Percentiles rank a stretch among this genome's conserved stretches.
Evolutionary conservation across 35 echinoderm and acorn worm species (phyloP).

Genomic region (Lytechinus pictus): DNA sequence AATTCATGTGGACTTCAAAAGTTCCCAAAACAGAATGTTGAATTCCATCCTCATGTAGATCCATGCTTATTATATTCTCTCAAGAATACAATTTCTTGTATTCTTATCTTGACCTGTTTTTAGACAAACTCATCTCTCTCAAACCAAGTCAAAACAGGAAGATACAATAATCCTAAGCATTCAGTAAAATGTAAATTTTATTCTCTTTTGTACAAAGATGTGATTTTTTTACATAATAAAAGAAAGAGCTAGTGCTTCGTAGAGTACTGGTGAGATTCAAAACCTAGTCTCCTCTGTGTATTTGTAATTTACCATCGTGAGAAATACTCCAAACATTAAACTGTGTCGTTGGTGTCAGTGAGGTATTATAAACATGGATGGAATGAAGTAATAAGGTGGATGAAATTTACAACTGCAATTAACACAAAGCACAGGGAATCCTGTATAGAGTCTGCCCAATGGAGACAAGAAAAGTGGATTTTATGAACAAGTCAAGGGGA

Average conservation of each 20-base stretch:
- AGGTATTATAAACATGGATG: too few relatives aligned
- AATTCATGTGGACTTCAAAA: neutral
- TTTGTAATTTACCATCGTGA: neutral
- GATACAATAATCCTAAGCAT: neutral
- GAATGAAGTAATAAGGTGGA: too few relatives aligned
- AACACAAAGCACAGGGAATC: too few relatives aligned
- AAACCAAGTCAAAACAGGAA: neutral
- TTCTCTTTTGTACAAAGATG: neutral
- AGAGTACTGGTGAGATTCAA: neutral
- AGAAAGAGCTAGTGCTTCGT: neutral
- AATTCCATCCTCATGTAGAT: too few relatives aligned
- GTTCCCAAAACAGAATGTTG: neutral
- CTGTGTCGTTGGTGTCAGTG: too few relatives aligned
- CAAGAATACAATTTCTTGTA: neutral
- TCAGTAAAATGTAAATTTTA: conserved; percentile 17
- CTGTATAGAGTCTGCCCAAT: too few relatives aligned
- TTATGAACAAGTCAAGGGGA: too few relatives aligned
- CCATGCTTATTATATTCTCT: neutral
- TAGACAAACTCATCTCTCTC: neutral
- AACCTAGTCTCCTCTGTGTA: neutral
- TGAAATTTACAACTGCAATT: too few relatives aligned
- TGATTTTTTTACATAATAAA: conserved; percentile 4
- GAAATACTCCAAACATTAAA: neutral
- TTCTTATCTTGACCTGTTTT: neutral
- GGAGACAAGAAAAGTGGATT: too few relatives aligned